Base-by-base conservation (phyloP, 2,113 vertebrate species). In the Cranoglanis bouderius region DNA sequence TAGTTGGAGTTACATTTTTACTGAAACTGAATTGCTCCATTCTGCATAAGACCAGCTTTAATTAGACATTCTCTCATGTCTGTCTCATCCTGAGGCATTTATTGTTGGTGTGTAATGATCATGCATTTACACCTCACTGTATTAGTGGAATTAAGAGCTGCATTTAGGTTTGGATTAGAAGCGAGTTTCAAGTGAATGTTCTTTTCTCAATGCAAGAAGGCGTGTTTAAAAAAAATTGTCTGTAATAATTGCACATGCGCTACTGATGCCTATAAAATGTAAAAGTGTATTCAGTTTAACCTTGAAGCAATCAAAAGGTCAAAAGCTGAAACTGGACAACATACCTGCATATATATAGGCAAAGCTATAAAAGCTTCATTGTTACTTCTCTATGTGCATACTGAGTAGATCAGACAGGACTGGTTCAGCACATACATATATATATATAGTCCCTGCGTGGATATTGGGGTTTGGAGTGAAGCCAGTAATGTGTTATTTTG, bases 391-490 rank as follows among this genome's bases (percentile, higher is more conserved):
- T 81, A 29, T 70, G 6, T 14, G 43, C 67, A 43, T 57, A 35
- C 51, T 2, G 32, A 61, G 40, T 72, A 49, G 67, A 85, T 35
- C 26, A 32, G 74, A 57, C 16, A 19, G 57, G 35, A 65, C 85
- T 59, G 59, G 59, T 61, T 61, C 51, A 51, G 12, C 43, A 6
- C 43, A 85, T 90, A 85, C 88, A 26, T 81, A 67, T 46, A 53
- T 32, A 67, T 87, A 40, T 74, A 89, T 89, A 89, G 57, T 53
- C 55, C 38, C 26, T 29, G 63, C 46, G 65, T 88, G 84, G 61
- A 84, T 85, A 72, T 91, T 85, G 80, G 32, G 38, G 26, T 92
- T 90, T n/a, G 51, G 43, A 75, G 80, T 26, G 43, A 46, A 55
- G 61, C 24, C 55, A 38, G 9, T 35, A 24, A 84, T 88, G 77